Evolutionary conservation across 1,140 invertebrate genomes (phyloP), one percentile per base, ranked within the genome.

Genomic region (Cardiocondyla obscurior): DNA sequence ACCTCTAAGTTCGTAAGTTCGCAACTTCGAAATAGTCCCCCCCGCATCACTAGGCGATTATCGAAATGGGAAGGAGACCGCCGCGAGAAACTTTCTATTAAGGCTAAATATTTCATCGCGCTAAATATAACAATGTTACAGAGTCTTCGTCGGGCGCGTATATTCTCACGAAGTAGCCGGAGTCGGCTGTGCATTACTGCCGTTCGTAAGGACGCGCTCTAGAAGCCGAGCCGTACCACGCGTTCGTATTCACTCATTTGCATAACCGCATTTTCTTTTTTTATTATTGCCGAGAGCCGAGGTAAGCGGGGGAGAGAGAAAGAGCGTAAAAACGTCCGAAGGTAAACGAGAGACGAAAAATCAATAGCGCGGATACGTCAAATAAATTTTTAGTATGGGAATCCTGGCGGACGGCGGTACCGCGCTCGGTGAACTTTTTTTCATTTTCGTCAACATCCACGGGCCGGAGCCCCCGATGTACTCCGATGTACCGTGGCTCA

Each of bases 191-290:
- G 14, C 30, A 14, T 36, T 19, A 16, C 12, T 46, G 10, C 6
- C 12, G 58, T 25, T 22, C 6, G 22, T 65, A 3, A 28, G 22
- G 25, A 74, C 25, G 10, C 12, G 39, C 33, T 12, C 55, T 28
- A 60, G 55, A 74, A 74, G 60, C 25, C 25, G n/a, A 36, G 33
- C 12, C 39, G 39, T n/a, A 33, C 44, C 12, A 8, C n/a, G 55
- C 72, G 28, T 22, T 49, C 39, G 28, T 25, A 39, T 49, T 74
- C 19, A 25, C 30, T 60, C 39, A 74, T 74, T 74, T 74, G 33
- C 72, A 74, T 46, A 60, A 55, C 39, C 39, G 28, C 55, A 74
- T 33, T 62, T 74, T 74, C n/a, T n/a, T n/a, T n/a, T n/a, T n/a
- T n/a, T n/a, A n/a, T 74, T 42, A 60, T 74, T 39, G 55, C 25